Conservation (phyloP, 1,140 invertebrate genomes). For the Carposina sasakii region DNA sequence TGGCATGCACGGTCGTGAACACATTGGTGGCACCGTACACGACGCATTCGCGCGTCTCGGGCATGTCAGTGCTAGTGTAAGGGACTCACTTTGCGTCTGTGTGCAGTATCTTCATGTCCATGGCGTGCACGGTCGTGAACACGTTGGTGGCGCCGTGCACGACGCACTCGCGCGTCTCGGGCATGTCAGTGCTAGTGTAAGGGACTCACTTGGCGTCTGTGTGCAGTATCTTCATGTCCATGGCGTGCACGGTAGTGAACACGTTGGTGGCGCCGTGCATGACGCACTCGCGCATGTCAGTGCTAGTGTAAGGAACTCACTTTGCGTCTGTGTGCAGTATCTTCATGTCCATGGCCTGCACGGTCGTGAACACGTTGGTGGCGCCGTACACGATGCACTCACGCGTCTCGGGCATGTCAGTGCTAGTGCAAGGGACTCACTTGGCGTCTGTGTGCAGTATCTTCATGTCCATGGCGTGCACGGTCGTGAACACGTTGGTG, state of each 20-base stretch:
- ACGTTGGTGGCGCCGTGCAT: slow-evolving; percentile 97
- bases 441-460: slow-evolving; percentile 96
- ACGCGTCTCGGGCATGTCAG: too few species aligned
- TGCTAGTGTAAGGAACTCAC: too few species aligned
- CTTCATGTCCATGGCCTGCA: too few species aligned
- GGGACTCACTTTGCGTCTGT: slow-evolving; percentile 91
- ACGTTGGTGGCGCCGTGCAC: slow-evolving; percentile 97
- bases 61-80: slow-evolving; percentile 77
- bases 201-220: slow-evolving; percentile 91
- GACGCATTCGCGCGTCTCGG: slow-evolving; percentile 93
- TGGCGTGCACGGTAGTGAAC: slow-evolving; percentile 96
- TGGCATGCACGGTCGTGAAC: slow-evolving; percentile 94
- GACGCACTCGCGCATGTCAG: slow-evolving; percentile 95
- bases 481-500: slow-evolving; percentile 97
- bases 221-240: slow-evolving; percentile 98
- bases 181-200: slow-evolving; percentile 79
- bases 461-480: slow-evolving; percentile 98
- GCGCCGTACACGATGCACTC: not conserved
- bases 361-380: not conserved
- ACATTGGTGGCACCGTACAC: slow-evolving; percentile 95
- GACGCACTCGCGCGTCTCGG: slow-evolving; percentile 95
- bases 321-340: too few species aligned
- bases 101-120: slow-evolving; percentile 98
- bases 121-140: slow-evolving; percentile 96
- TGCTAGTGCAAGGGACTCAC: too few species aligned